phyloP scores from a whole-genome alignment of 2,888 invertebrate species.

The Eristalis pertinax region DNA sequence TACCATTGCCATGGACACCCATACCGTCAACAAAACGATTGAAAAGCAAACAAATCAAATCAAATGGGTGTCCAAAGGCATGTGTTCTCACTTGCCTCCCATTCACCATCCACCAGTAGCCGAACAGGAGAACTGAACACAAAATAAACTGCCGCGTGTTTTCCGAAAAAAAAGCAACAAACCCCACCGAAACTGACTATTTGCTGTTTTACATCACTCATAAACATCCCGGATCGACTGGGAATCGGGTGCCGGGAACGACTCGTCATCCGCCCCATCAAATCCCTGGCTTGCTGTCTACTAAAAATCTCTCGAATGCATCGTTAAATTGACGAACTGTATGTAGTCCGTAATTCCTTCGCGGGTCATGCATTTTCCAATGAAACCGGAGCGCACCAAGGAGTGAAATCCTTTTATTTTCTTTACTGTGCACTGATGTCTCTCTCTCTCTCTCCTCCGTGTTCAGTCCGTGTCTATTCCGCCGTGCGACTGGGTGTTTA shows the following conservation, averaged over 20 bases:
- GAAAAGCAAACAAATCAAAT: slow-evolving; percentile 49
- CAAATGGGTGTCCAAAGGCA: not conserved
- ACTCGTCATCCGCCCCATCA: slow-evolving; percentile 18
- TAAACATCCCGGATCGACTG: slow-evolving; percentile 48
- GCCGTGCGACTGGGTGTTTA: slow-evolving; percentile 53
- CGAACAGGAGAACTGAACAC: slow-evolving; percentile 5
- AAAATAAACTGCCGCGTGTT: slow-evolving; percentile 45
- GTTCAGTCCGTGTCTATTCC: not conserved
- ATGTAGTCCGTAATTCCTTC: slow-evolving; percentile 53
- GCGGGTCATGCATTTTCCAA: slow-evolving; percentile 54
- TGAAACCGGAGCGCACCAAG: slow-evolving; percentile 39
- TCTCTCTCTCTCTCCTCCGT: not conserved
- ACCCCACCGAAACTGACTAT: slow-evolving; percentile 52
- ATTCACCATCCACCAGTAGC: not conserved
- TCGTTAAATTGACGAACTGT: slow-evolving; percentile 67
- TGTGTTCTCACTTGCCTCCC: slow-evolving; percentile 48
- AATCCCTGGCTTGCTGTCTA: slow-evolving; percentile 54
- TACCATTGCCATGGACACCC: not conserved
- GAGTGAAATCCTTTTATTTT: slow-evolving; percentile 67
- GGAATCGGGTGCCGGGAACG: not conserved
- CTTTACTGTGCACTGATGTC: slow-evolving; percentile 3
- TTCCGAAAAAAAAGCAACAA: slow-evolving; percentile 48
- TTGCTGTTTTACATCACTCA: slow-evolving; percentile 59
- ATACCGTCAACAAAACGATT: slow-evolving; percentile 37
- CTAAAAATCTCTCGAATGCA: slow-evolving; percentile 60